A percentile compares a stretch with the other conserved stretches of the same genome.
Evolutionary conservation across 2,888 invertebrate species (phyloP).

Genomic region (Chrysopilus asiliformis): DNA sequence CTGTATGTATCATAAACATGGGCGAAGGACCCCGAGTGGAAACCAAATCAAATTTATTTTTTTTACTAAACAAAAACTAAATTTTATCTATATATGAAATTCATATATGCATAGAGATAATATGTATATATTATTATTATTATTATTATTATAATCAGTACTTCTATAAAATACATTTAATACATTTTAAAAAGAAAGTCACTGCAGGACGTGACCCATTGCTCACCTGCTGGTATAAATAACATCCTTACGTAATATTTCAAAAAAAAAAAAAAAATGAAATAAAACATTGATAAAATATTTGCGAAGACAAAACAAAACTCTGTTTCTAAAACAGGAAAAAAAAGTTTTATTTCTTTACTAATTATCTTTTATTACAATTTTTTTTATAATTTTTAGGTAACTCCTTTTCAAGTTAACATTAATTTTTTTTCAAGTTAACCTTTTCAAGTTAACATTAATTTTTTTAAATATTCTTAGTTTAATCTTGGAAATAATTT

Average conservation of each 20-base stretch:
- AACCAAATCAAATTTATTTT: slow-evolving; percentile 54
- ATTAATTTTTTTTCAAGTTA: too few species aligned
- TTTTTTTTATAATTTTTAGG: too few species aligned
- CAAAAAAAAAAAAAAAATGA: not conserved
- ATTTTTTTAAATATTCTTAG: too few species aligned
- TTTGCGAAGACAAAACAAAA: too few species aligned
- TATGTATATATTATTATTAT: slow-evolving; percentile 10
- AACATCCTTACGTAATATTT: slow-evolving; percentile 4
- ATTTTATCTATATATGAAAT: too few species aligned
- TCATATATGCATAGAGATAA: not conserved
- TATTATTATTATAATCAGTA: slow-evolving; percentile 3
- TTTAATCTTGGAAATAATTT: too few species aligned
- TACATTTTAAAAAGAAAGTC: slow-evolving; percentile 48
- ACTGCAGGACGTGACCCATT: slow-evolving; percentile 57
- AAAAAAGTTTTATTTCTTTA: too few species aligned
- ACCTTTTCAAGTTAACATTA: too few species aligned
- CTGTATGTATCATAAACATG: slow-evolving; percentile 18
- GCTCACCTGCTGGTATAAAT: slow-evolving; percentile 27
- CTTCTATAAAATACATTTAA: slow-evolving; percentile 16
- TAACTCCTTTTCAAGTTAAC: too few species aligned
- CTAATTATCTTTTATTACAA: too few species aligned
- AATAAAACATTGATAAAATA: too few species aligned
- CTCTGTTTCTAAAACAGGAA: too few species aligned
- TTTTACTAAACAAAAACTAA: slow-evolving; percentile 29
- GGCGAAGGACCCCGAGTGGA: slow-evolving; percentile 58